These are phyloP conservation scores for Blomia tropicalis DNA, from an alignment of 2,888 invertebrate genomes.

Conservation along the genomic window DNA sequence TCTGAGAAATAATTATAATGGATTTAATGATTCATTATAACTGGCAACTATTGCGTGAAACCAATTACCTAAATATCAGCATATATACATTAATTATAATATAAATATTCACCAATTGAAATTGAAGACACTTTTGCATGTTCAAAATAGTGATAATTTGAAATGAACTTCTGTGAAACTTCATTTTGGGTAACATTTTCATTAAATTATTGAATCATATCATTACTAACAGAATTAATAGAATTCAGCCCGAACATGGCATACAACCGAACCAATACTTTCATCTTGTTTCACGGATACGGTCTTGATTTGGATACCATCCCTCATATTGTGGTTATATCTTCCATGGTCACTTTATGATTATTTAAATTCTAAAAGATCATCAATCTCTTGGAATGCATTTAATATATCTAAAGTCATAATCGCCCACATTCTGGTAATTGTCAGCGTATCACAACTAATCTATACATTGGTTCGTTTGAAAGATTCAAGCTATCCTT, in stretches of 20 bases:
- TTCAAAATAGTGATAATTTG: too few relatives aligned
- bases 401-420: neutral
- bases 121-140: too few relatives aligned
- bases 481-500: neutral
- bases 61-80: too few relatives aligned
- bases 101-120: too few relatives aligned
- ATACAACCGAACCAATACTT: slow-evolving; percentile 60
- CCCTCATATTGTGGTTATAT: slow-evolving; percentile 7
- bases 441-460: neutral
- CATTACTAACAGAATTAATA: too few relatives aligned
- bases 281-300: slow-evolving; percentile 84
- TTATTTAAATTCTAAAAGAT: neutral
- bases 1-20: too few relatives aligned
- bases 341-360: slow-evolving; percentile 18
- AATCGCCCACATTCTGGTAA: neutral
- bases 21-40: too few relatives aligned
- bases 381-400: slow-evolving; percentile 10
- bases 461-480: neutral
- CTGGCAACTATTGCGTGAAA: too few relatives aligned
- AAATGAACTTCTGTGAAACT: too few relatives aligned
- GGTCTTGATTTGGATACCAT: slow-evolving; percentile 67
- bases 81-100: too few relatives aligned
- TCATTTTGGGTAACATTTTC: too few relatives aligned
- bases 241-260: slow-evolving; percentile 53
- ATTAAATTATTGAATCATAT: too few relatives aligned